Percentiles rank a stretch among this genome's conserved stretches.
Conservation (phyloP, 1,140 invertebrate species). For the Drosophila tristis region DNA sequence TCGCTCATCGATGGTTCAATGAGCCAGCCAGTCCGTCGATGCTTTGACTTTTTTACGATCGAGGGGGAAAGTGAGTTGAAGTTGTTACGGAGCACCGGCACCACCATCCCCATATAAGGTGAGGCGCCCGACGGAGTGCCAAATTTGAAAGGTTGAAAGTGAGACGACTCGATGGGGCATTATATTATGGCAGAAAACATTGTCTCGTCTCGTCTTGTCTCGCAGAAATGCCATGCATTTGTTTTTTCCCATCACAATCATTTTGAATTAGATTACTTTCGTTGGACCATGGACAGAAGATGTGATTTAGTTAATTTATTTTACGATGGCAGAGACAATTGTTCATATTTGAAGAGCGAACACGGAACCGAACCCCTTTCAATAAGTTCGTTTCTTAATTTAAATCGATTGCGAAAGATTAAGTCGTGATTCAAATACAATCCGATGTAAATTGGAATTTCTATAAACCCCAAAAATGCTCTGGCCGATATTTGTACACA, state of each 20-base stretch:
- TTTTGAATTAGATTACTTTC: too few species aligned
- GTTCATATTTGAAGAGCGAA: too few species aligned
- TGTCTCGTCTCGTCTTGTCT: neutral
- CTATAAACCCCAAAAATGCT: too few species aligned
- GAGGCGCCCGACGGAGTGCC: constrained; percentile 54
- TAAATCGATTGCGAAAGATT: too few species aligned
- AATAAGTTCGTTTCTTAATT: too few species aligned
- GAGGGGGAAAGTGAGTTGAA: constrained; percentile 52
- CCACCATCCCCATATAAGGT: constrained; percentile 36
- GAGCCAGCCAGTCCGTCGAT: constrained; percentile 47
- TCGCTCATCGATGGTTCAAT: constrained; percentile 76
- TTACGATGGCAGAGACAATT: too few species aligned
- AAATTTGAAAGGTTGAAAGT: constrained; percentile 68
- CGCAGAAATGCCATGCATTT: constrained; percentile 9
- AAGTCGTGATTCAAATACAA: too few species aligned
- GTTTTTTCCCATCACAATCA: neutral
- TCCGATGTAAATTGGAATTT: too few species aligned
- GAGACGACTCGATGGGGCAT: constrained; percentile 30
- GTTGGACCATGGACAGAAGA: too few species aligned
- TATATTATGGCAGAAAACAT: constrained; percentile 6
- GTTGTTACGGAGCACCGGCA: constrained; percentile 25
- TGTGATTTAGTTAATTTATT: too few species aligned
- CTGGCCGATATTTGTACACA: too few species aligned
- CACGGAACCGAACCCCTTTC: too few species aligned
- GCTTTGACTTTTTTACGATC: constrained; percentile 56